A percentile compares a stretch with the other conserved stretches of the same genome.
phyloP scores from a whole-genome alignment of 1,140 invertebrate genomes.

The Gryon sp. region DNA sequence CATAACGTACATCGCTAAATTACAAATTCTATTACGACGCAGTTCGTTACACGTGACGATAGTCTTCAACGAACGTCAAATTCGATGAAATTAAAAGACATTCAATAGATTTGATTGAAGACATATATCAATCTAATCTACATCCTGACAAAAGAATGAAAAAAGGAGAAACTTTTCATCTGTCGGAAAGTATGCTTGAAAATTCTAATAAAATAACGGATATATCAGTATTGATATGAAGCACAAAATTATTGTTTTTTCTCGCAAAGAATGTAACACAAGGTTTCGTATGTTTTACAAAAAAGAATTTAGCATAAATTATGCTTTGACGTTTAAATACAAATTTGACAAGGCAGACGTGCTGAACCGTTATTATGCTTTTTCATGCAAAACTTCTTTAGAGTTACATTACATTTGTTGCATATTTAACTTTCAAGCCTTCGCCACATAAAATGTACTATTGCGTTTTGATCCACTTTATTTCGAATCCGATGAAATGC shows the following conservation, averaged over 20 bases:
- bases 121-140: too few relatives aligned
- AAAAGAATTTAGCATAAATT: neutral
- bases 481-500: too few relatives aligned
- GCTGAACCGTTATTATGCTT: neutral
- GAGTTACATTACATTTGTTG: neutral
- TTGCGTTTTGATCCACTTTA: neutral
- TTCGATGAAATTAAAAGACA: conserved; percentile 7
- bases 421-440: neutral
- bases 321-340: neutral
- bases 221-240: too few relatives aligned
- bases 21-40: conserved; percentile 6
- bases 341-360: neutral
- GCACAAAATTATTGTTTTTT: too few relatives aligned
- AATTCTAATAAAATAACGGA: neutral
- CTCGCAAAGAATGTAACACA: too few relatives aligned
- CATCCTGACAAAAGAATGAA: too few relatives aligned
- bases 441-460: neutral
- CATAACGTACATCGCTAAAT: conserved; percentile 18
- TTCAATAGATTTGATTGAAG: conserved; percentile 8
- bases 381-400: neutral
- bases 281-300: too few relatives aligned
- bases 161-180: too few relatives aligned
- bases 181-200: too few relatives aligned
- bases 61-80: neutral
- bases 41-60: conserved; percentile 14